phyloP scores from a whole-genome alignment of 2,113 vertebrate genomes.

The Cichladusa arquata region DNA sequence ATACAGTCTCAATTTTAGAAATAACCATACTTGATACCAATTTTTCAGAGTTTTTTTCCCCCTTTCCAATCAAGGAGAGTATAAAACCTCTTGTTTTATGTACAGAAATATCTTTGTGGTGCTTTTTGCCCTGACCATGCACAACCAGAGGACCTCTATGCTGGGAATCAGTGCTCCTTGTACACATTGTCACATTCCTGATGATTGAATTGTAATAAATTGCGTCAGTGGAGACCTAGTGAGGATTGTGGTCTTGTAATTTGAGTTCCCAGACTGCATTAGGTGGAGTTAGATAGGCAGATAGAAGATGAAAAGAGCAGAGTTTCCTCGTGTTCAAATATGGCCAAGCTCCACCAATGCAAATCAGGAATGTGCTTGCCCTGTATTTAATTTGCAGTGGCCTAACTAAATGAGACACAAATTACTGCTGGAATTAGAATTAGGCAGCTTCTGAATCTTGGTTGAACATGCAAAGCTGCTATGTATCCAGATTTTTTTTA shows the following conservation, averaged over 20 bases:
- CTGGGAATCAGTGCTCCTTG: not conserved
- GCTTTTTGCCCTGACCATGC: not conserved
- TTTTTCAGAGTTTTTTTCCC: not conserved
- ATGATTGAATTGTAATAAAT: not conserved
- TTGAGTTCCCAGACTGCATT: not conserved
- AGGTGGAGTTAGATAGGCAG: not conserved
- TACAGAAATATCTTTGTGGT: not conserved
- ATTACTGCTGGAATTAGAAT: not conserved
- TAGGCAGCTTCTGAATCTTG: not conserved
- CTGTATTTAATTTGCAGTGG: not conserved
- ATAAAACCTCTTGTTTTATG: not conserved
- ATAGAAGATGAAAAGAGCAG: not conserved
- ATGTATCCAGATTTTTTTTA: not conserved
- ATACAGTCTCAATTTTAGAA: not conserved
- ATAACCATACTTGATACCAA: not conserved
- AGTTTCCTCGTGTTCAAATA: not conserved
- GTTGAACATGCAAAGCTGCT: not conserved
- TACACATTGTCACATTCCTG: not conserved
- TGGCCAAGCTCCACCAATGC: not conserved
- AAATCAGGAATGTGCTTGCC: not conserved
- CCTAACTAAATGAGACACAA: not conserved
- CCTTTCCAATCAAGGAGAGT: not conserved
- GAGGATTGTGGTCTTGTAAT: not conserved
- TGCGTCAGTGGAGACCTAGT: fast-evolving
- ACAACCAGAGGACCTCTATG: not conserved